Percentiles rank a stretch among this genome's conserved stretches.
Evolutionary conservation across 2,113 vertebrate genomes (phyloP).

Genomic region (Pao palembangensis): DNA sequence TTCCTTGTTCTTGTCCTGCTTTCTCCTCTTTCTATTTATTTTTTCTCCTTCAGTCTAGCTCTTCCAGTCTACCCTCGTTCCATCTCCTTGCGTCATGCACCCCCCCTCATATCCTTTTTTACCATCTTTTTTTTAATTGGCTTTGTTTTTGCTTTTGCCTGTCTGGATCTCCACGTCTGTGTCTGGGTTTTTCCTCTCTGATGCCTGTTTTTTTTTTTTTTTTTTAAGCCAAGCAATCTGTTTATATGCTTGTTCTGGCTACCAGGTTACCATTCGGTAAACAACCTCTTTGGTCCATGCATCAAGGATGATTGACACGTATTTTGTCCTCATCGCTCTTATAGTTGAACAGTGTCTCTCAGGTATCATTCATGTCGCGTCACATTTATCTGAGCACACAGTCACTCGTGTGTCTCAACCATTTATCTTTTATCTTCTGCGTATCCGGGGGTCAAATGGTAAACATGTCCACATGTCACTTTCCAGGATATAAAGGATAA

Average conservation of each 20-base stretch:
- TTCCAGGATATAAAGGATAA: no score
- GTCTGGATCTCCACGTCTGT: constrained; percentile 15
- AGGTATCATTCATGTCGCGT: no score
- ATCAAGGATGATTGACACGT: no score
- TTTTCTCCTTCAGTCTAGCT: constrained; percentile 3
- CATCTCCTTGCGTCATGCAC: constrained; percentile 10
- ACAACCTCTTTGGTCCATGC: background rate
- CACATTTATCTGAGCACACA: no score
- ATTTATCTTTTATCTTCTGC: no score
- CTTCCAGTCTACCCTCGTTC: constrained; percentile 6
- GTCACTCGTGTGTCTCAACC: no score
- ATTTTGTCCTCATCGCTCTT: constrained; percentile 3
- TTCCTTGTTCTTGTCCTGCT: constrained; percentile 2
- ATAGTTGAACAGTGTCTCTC: background rate
- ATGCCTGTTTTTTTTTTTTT: constrained; percentile 19
- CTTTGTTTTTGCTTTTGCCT: constrained; percentile 41
- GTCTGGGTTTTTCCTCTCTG: background rate
- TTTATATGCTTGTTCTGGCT: constrained; percentile 5
- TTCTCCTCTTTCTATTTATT: background rate
- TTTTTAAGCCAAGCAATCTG: constrained; percentile 18
- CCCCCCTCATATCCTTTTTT: background rate
- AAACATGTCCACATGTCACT: no score
- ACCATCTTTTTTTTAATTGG: constrained; percentile 43
- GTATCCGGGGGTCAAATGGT: no score
- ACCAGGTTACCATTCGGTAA: constrained; percentile 11